A percentile compares a stretch with the other conserved stretches of the same genome.
Conservation (phyloP, 2,888 invertebrate genomes). For the Phorcus lineatus region DNA sequence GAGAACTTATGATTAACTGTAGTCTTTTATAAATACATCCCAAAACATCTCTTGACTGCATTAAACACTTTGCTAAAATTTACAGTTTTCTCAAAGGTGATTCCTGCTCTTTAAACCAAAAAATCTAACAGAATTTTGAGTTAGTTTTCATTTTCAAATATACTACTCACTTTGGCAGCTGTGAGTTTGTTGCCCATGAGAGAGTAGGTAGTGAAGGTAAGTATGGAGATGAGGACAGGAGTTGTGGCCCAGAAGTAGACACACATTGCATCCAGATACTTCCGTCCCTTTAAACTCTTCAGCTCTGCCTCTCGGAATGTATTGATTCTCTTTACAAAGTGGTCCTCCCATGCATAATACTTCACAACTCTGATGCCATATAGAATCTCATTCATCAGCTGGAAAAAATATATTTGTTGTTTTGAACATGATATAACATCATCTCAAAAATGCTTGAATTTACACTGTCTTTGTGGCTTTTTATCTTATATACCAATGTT, state of each 20-base stretch:
- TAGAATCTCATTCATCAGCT: conserved; percentile 89
- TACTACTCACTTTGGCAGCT: conserved; percentile 84
- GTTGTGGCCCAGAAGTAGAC: conserved; percentile 99
- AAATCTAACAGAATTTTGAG: too few species aligned
- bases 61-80: too few species aligned
- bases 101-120: too few species aligned
- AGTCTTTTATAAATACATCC: too few species aligned
- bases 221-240: conserved; percentile 83
- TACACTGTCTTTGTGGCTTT: background rate
- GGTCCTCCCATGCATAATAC: conserved; percentile 93
- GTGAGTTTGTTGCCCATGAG: conserved; percentile 83
- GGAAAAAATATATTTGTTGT: background rate
- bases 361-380: conserved; percentile 93
- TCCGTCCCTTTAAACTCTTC: conserved; percentile 86
- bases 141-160: too few species aligned
- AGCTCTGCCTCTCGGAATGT: conserved; percentile 81
- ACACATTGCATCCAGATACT: conserved; percentile 97
- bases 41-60: too few species aligned
- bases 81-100: too few species aligned
- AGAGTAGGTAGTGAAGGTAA: conserved; percentile 77
- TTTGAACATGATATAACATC: background rate
- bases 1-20: too few species aligned
- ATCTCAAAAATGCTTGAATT: too few species aligned
- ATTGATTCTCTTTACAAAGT: conserved; percentile 83
- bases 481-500: background rate